Evolutionary conservation across 2,888 invertebrate species (phyloP), one percentile per base, ranked within the genome.

Genomic region (Acleris emargana): DNA sequence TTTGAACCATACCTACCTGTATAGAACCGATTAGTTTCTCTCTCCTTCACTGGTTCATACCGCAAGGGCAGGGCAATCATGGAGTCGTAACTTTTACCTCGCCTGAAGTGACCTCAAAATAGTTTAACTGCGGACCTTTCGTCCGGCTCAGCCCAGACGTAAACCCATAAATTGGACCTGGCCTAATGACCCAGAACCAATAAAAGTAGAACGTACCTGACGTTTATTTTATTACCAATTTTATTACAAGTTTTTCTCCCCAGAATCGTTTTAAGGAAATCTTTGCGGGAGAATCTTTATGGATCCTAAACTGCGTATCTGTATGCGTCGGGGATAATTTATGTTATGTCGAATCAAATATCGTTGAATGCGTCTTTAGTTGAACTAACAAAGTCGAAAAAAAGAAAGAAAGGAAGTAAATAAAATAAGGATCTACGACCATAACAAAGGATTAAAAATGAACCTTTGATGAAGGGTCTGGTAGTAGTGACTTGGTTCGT

Each of bases 171-270:
- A 60, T 66, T 61, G 66, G 60, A 45, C 60, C 51, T 42, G 57
- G 49, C 55, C 60, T 66, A 66, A 66, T 66, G 57, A 66, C 66
- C 66, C 66, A 50, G 45, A 61, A 57, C 66, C 43, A 55, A 66
- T 66, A 61, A 66, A 38, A 66, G 55, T 32, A 20, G 52, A 54
- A 59, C 58, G 64, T 64, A 66, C 66, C 66, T 66, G 66, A 57
- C 60, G 59, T 55, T 60, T 57, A 57, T 66, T 66, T 66, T 61
- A 66, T 61, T 66, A 51, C 60, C 66, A 66, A 66, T 66, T 66
- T 66, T 66, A 66, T 61, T 57, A 55, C 66, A 51, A 61, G 45
- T 60, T 66, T 64, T 66, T 66, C 60, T 57, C 50, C 55, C 32
- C 57, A 47, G 45, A 60, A 60, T 16, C 60, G 60, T 52, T 66